These are phyloP conservation scores for Siniperca knerii DNA, from an alignment of 2,113 vertebrate species.

Conservation along the genomic window DNA sequence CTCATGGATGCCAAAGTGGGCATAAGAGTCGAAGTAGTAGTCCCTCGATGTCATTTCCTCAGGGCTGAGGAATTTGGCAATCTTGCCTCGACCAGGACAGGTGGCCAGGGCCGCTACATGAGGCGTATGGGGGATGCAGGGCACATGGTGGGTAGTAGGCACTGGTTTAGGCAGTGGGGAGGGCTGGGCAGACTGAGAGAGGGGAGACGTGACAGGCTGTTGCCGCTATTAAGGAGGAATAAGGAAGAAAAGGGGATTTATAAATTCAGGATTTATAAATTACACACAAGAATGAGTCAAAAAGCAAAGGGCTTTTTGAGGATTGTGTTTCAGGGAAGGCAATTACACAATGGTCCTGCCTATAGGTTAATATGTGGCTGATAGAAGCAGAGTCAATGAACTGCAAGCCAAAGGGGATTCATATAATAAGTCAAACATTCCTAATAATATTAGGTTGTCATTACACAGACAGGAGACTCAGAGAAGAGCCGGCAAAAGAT, in stretches of 20 bases:
- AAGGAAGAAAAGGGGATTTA: background rate
- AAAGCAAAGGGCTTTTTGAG: background rate
- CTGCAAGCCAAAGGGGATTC: background rate
- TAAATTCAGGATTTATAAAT: background rate
- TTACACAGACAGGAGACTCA: background rate
- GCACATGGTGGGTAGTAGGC: conserved; percentile 87
- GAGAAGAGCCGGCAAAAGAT: conserved; percentile 14
- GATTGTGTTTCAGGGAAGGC: background rate
- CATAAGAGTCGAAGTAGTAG: conserved; percentile 99
- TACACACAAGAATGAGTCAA: background rate
- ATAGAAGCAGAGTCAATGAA: background rate
- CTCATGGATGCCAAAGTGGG: conserved; percentile 99
- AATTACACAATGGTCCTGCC: background rate
- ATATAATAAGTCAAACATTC: background rate
- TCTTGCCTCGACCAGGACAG: conserved; percentile 92
- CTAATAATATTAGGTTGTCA: background rate
- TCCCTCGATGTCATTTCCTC: conserved; percentile 99
- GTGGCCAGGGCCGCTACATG: conserved; percentile 86
- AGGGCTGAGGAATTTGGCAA: conserved; percentile 93
- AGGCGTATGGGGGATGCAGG: conserved; percentile 79
- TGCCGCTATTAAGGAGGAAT: conserved; percentile 61
- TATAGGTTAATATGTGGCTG: background rate
- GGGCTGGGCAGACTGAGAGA: conserved; percentile 89
- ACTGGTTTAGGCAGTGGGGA: conserved; percentile 87
- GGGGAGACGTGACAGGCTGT: conserved; percentile 80